Percentiles rank a stretch among this genome's conserved stretches.
phyloP scores from a whole-genome alignment of 2,888 invertebrate species.

The Rhingia campestris region DNA sequence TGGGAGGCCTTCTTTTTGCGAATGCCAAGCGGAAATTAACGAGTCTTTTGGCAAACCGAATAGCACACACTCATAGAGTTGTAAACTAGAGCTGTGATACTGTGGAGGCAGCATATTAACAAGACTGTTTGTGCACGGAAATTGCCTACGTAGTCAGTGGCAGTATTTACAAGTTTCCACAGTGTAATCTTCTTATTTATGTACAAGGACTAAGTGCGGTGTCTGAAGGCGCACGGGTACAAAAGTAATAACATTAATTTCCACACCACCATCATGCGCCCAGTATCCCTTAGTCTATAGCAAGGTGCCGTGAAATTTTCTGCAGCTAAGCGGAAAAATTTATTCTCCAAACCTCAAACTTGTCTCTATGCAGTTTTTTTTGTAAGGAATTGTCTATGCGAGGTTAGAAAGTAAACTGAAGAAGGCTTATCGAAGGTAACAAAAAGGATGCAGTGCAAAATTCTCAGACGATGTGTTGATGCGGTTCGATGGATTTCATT shows the following conservation, averaged over 20 bases:
- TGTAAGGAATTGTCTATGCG: conserved; percentile 34
- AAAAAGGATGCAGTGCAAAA: conserved; percentile 30
- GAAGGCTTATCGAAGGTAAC: conserved; percentile 40
- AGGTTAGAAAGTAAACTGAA: conserved; percentile 41
- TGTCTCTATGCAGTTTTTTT: conserved; percentile 44
- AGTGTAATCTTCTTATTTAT: conserved; percentile 76
- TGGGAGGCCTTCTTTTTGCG: conserved; percentile 53
- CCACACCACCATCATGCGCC: conserved; percentile 54
- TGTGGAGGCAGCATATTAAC: conserved; percentile 43
- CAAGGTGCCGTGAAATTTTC: conserved; percentile 69
- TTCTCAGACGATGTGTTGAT: conserved; percentile 21
- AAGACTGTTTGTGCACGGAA: conserved; percentile 65
- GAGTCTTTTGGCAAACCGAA: conserved; percentile 68
- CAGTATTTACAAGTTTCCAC: conserved; percentile 76
- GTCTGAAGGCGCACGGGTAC: conserved; percentile 69
- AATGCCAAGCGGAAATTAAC: conserved; percentile 70
- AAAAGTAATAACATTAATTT: conserved; percentile 77
- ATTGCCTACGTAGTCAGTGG: conserved; percentile 71
- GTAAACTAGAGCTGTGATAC: conserved; percentile 29
- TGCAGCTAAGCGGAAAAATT: conserved; percentile 70
- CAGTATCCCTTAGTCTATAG: conserved; percentile 20
- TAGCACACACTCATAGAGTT: conserved; percentile 44
- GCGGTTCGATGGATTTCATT: conserved; percentile 39
- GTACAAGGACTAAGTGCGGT: conserved; percentile 75
- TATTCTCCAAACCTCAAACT: conserved; percentile 59